Base-by-base conservation (phyloP, 2,113 vertebrate species). In the Electrona antarctica region DNA sequence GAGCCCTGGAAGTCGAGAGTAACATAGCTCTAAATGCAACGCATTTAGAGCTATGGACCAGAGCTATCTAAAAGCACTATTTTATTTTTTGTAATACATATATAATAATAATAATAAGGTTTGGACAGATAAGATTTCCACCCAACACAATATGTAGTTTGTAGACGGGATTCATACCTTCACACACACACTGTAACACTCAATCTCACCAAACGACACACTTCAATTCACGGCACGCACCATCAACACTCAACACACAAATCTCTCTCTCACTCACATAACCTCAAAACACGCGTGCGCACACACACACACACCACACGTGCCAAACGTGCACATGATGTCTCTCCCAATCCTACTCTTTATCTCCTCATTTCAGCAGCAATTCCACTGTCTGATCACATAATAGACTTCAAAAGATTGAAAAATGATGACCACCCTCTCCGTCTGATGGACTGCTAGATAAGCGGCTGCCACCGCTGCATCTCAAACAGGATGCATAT, bases 281-380 rank as follows among this genome's bases (percentile, higher is more conserved):
- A 46, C n/a, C 10, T 11, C 11, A 11, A 13, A 13, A 62, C 7
- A 28, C 7, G 28, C 12, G 12, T 41, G n/a, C 9, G 1, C n/a
- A 2, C 55, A 29, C 33, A 64, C 56, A 51, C 15, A 8, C 15
- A 71, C 9, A 6, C 57, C n/a, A 48, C 59, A 46, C 14, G 14
- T 60, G 47, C 7, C 10, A 55, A 56, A 73, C 60, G 10, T 28
- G 47, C 7, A 3, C 73, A 45, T 59, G 11, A n/a, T 67, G 58
- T 47, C 14, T 1, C 13, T 3, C 0, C 50, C 69, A 81, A 78
- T 73, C 78, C 70, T n/a, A n/a, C n/a, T n/a, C n/a, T n/a, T 85
- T 79, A 85, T 81, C 80, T 74, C 57, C 50, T 14, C 3, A 60
- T 80, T 80, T 76, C 83, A 83, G 80, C 74, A 57, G 56, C 33